A percentile compares a stretch with the other conserved stretches of the same genome.
phyloP scores from a whole-genome alignment of 2,888 invertebrate genomes.

The Cacoxenus indagator region DNA sequence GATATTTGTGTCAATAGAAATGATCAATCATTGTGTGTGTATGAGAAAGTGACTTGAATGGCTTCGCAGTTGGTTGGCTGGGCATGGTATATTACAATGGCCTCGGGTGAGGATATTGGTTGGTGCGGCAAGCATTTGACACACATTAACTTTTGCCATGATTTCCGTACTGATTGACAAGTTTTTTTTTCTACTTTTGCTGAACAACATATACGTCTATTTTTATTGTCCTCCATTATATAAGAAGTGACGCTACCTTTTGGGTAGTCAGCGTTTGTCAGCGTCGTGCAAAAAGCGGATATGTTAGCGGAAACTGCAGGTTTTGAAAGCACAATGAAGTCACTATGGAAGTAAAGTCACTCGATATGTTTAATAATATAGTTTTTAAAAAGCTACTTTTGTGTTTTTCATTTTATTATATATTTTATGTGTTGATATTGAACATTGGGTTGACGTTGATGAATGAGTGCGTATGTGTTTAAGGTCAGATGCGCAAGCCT shows the following conservation, averaged over 20 bases:
- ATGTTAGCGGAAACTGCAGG: neutral
- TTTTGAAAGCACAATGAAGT: neutral
- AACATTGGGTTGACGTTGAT: neutral
- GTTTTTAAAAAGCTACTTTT: neutral
- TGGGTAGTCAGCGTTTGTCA: neutral
- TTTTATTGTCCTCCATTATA: neutral
- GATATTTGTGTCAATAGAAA: constrained; percentile 52
- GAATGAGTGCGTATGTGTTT: neutral
- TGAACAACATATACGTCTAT: neutral
- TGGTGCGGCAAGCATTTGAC: neutral
- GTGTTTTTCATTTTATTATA: too few species aligned
- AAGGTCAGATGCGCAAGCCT: too few species aligned
- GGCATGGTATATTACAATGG: neutral
- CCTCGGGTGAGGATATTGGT: neutral
- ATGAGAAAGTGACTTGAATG: constrained; percentile 2
- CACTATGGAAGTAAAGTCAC: neutral
- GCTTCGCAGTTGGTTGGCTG: constrained; percentile 4
- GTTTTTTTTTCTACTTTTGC: neutral
- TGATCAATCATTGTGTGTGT: constrained; percentile 52
- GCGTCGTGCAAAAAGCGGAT: neutral
- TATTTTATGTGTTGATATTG: neutral
- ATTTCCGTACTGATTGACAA: constrained; percentile 16
- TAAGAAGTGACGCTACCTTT: neutral
- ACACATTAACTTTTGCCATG: neutral
- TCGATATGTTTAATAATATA: neutral